phyloP scores from a whole-genome alignment of 2,888 invertebrate species.

The Nymphalis polychloros region DNA sequence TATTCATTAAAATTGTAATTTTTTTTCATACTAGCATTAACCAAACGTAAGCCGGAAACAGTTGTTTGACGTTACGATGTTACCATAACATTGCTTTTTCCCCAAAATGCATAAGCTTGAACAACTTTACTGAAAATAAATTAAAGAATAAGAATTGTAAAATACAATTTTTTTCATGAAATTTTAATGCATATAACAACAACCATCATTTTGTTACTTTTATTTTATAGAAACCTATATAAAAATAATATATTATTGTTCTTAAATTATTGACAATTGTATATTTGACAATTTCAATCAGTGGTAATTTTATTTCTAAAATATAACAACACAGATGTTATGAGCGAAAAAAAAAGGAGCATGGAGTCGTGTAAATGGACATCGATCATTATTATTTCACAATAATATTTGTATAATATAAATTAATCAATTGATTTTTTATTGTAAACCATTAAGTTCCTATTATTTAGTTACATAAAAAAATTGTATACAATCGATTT shows the following conservation, averaged over 20 bases:
- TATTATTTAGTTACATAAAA: constrained; percentile 35
- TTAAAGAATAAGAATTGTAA: background rate
- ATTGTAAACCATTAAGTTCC: constrained; percentile 35
- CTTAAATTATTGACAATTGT: background rate
- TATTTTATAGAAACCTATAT: too few relatives aligned
- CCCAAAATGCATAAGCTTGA: background rate
- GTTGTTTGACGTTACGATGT: constrained; percentile 20
- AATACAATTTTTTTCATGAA: too few relatives aligned
- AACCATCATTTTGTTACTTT: too few relatives aligned
- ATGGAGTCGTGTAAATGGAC: constrained; percentile 41
- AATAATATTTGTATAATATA: constrained; percentile 33
- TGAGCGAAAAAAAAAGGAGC: constrained; percentile 40
- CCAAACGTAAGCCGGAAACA: constrained; percentile 26
- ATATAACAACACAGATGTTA: constrained; percentile 31
- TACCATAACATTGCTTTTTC: constrained; percentile 18
- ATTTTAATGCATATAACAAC: too few relatives aligned
- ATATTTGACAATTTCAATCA: background rate
- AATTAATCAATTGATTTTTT: constrained; percentile 21
- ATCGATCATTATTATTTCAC: constrained; percentile 38
- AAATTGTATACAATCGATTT: constrained; percentile 27
- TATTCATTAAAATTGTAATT: too few relatives aligned
- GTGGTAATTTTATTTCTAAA: constrained; percentile 4
- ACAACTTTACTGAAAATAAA: background rate
- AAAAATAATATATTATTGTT: background rate
- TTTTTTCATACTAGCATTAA: constrained; percentile 6